Conservation (phyloP, 2,113 vertebrate genomes). For the Pithys albifrons region DNA sequence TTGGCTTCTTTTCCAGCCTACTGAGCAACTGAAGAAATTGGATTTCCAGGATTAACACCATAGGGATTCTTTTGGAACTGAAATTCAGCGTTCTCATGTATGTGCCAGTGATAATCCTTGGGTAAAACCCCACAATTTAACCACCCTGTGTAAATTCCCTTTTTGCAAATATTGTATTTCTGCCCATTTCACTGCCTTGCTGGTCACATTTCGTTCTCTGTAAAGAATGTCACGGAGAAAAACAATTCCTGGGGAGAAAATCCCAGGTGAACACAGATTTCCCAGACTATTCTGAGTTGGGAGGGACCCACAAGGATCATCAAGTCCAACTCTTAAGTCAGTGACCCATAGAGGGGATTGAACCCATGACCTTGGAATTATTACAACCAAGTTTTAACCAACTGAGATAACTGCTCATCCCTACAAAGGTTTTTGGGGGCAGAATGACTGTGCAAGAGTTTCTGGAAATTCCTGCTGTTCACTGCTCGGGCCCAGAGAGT, state of each 20-base stretch:
- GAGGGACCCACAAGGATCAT: no score
- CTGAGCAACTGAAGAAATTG: background rate
- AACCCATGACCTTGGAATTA: no score
- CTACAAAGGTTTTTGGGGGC: background rate
- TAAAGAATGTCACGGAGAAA: background rate
- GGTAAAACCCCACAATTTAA: background rate
- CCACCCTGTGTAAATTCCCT: background rate
- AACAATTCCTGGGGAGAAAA: background rate
- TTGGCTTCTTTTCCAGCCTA: background rate
- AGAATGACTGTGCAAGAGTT: background rate
- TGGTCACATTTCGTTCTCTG: background rate
- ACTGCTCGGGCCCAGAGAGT: no score
- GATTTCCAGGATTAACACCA: background rate
- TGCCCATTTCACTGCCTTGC: background rate
- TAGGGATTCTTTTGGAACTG: background rate
- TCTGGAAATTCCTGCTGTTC: slow-evolving; percentile 23
- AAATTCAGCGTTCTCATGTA: background rate
- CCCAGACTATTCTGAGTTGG: no score
- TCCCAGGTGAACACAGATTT: no score
- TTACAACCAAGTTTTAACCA: no score
- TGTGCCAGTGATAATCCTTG: background rate
- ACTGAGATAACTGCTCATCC: background rate
- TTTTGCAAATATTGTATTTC: background rate
- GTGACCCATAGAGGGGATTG: no score
- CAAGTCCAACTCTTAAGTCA: no score